Evolutionary conservation across 2,113 vertebrate genomes (phyloP), one percentile per base, ranked within the genome.

Genomic region (Dasyornis broadbenti): DNA sequence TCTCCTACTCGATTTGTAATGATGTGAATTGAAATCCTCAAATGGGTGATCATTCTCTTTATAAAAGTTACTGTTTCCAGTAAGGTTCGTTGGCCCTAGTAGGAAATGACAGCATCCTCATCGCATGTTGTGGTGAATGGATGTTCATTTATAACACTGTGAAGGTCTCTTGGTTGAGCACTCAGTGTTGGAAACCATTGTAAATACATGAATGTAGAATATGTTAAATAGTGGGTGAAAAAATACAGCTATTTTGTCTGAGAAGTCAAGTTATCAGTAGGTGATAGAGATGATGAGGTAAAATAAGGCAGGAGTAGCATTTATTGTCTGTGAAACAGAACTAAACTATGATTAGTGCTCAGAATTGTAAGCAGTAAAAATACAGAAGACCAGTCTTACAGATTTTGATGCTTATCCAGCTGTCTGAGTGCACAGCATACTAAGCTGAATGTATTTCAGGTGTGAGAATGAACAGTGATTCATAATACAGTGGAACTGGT

Each of bases 141-240:
- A 21, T 77, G 16, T 50, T 77, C 13, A 28, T 13, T 65, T 47
- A 8, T 16, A 47, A 61, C 0, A 0, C 33, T 27, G 17, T 42
- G 33, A 37, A 52, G 22, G 35, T 86, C 9, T 65, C 54, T 70
- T 6, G 2, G 9, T 77, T 68, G 63, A 72, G 33, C 17, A 9
- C 0, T 0, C n/a, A 16, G 2, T 59, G 63, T 37, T 90, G 50
- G 33, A 35, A 53, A 13, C 35, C 1, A 0, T 2, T 81, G 28
- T 69, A 73, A 57, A 60, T 52, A 76, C 14, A 4, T 13, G 3
- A 52, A 6, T 6, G 8, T 5, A 28, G 39, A 17, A 26, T 24
- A 9, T 33, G 10, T 28, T 61, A 27, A 61, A 35, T 14, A 72
- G 16, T 2, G 7, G 31, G 18, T 76, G 9, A 20, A 60, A 69